Base-by-base conservation (phyloP, 2,888 invertebrate species). In the Stomorhina lunata region DNA sequence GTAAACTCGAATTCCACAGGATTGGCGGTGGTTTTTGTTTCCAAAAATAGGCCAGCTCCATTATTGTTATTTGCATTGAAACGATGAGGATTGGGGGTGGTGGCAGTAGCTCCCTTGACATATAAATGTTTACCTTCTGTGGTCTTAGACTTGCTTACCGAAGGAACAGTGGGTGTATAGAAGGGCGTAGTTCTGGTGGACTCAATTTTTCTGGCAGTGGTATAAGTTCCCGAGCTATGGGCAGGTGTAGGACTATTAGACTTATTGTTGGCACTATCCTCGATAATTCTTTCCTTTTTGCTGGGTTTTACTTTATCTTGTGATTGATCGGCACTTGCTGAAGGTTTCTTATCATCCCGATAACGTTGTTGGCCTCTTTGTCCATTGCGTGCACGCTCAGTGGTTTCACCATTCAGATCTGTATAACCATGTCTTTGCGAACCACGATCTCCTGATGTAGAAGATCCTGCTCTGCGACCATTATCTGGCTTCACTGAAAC, bases 91-190 rank as follows among this genome's bases (percentile, higher is more conserved):
- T 85, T 86, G 0, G 89, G 87, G 25, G 89, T 88, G 3, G 89
- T 88, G 0, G 82, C 80, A 5, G 79, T 50, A 7, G 65, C 71
- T 10, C 76, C 86, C 29, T 78, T 76, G 27, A 73, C 84, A 34
- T 87, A 88, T 59, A 86, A 86, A 0, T 84, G 83, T 68, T 87
- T 89, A 0, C 88, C 86, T 17, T 90, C 89, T 0, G 88, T 88
- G 34, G 85, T 82, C 65, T 88, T 90, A 2, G 86, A 81, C 61
- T 88, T 89, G 4, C 81, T 45, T 1, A 91, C 83, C 2, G 89
- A 87, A 9, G 91, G 91, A 29, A 91, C 88, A 0, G 91, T 91
- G 22, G 91, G 91, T 2, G 91, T 91, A 66, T 91, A 91, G 84
- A 88, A 91, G 1, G 91, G 91, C 0, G 91, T 90, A 2, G 90